Percentiles rank a stretch among this genome's conserved stretches.
These are phyloP conservation scores for Drosophila micromelanica DNA, from an alignment of 1,140 invertebrate species.

Conservation along the genomic window DNA sequence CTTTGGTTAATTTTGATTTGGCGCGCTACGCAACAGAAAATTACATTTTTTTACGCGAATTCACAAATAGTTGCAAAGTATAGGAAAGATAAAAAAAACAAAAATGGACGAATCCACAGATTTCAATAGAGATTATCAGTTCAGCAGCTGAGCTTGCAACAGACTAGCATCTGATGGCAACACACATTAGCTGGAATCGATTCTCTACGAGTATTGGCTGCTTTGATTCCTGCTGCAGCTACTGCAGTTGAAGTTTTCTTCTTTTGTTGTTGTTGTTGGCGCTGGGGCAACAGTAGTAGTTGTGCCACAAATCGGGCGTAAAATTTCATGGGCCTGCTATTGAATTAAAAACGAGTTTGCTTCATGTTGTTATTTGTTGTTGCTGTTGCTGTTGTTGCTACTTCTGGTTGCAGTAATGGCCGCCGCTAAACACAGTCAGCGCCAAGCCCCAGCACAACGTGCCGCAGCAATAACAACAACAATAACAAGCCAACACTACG, in stretches of 20 bases:
- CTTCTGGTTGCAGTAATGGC: constrained; percentile 64
- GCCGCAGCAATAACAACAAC: constrained; percentile 44
- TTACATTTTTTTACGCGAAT: constrained; percentile 57
- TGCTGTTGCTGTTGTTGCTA: constrained; percentile 47
- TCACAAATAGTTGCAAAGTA: constrained; percentile 58
- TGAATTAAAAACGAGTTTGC: constrained; percentile 83
- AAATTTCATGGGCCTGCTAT: constrained; percentile 84
- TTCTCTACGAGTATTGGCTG: constrained; percentile 18
- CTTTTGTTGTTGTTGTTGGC: constrained; percentile 21
- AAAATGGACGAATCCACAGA: constrained; percentile 38
- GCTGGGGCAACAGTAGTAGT: constrained; percentile 73
- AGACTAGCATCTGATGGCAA: constrained; percentile 37
- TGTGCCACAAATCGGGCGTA: constrained; percentile 83
- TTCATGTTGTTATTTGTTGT: constrained; percentile 44
- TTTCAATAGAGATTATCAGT: constrained; percentile 8
- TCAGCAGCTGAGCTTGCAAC: constrained; percentile 63
- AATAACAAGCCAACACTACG: constrained; percentile 15
- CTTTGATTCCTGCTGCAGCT: constrained; percentile 20
- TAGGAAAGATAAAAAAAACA: constrained; percentile 22
- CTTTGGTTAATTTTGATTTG: constrained; percentile 54
- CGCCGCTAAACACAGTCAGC: constrained; percentile 30
- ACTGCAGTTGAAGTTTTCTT: constrained; percentile 10
- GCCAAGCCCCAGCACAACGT: constrained; percentile 69
- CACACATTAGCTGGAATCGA: constrained; percentile 31
- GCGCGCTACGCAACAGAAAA: constrained; percentile 49